Evolutionary conservation across 2,797 vertebrate genomes (phyloP).

Genomic region (Pagetopsis macropterus): DNA sequence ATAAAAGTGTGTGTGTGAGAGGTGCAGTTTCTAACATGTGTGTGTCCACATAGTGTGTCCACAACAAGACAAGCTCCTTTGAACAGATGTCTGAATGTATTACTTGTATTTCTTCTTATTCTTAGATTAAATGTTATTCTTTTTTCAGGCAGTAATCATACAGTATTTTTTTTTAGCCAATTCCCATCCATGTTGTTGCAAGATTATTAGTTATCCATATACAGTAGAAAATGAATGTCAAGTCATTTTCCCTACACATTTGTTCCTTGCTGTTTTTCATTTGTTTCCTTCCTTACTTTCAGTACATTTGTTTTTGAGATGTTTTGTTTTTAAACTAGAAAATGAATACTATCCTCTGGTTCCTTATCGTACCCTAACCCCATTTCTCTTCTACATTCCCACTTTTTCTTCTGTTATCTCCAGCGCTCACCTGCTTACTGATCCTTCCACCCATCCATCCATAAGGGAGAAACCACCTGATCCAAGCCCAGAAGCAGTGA

Average conservation of each 20-base stretch:
- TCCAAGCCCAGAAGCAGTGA: slow-evolving; percentile 8
- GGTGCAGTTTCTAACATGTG: too few relatives aligned
- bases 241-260: background rate
- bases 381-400: background rate
- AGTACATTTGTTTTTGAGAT: background rate
- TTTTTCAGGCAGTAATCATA: background rate
- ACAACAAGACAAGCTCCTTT: background rate
- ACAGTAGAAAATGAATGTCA: background rate
- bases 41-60: too few relatives aligned
- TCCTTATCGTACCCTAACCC: background rate
- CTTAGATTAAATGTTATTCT: too few relatives aligned
- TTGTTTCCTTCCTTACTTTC: background rate
- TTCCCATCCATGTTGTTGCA: background rate
- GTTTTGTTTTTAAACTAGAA: too few relatives aligned
- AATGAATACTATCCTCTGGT: background rate
- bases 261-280: too few relatives aligned
- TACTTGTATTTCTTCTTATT: background rate
- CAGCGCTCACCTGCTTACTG: background rate
- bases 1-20: background rate
- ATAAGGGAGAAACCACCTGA: too few relatives aligned
- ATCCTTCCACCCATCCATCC: background rate
- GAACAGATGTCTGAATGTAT: background rate
- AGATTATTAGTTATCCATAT: too few relatives aligned
- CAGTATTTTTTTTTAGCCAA: background rate
- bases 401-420: background rate